These are phyloP conservation scores for Drosophila rubida DNA, from an alignment of 2,888 invertebrate species.

Conservation along the genomic window DNA sequence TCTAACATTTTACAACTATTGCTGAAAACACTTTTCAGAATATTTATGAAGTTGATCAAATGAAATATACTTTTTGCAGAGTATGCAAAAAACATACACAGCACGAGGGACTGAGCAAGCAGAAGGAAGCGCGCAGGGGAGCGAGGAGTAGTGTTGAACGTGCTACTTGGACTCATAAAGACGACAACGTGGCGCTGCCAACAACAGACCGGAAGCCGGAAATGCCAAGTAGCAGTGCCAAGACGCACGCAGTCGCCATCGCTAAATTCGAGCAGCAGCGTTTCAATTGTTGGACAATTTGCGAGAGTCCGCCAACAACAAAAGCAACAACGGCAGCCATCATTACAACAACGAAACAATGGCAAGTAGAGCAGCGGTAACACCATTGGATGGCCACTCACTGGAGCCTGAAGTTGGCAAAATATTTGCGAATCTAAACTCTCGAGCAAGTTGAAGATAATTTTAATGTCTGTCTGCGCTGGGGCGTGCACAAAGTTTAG, in stretches of 20 bases:
- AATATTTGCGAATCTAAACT: slow-evolving; percentile 42
- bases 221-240: slow-evolving; percentile 69
- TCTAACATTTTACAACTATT: no score
- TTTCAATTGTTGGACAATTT: slow-evolving; percentile 64
- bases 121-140: not conserved
- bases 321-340: not conserved
- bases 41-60: not conserved
- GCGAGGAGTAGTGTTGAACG: not conserved
- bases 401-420: slow-evolving; percentile 41
- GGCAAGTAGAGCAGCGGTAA: slow-evolving; percentile 7
- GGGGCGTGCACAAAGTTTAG: slow-evolving; percentile 8
- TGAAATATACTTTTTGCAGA: not conserved
- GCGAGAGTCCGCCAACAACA: slow-evolving; percentile 25
- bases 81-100: slow-evolving; percentile 10
- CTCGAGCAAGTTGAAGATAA: slow-evolving; percentile 22
- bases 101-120: not conserved
- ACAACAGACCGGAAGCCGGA: slow-evolving; percentile 72
- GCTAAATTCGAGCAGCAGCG: slow-evolving; percentile 24
- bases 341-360: not conserved
- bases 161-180: slow-evolving; percentile 43
- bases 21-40: not conserved
- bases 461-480: slow-evolving; percentile 5
- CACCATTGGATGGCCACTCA: slow-evolving; percentile 13
- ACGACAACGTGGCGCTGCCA: slow-evolving; percentile 60
- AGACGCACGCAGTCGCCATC: slow-evolving; percentile 44